Conservation (phyloP, 2,113 vertebrate genomes). For the Scatophagus argus region DNA sequence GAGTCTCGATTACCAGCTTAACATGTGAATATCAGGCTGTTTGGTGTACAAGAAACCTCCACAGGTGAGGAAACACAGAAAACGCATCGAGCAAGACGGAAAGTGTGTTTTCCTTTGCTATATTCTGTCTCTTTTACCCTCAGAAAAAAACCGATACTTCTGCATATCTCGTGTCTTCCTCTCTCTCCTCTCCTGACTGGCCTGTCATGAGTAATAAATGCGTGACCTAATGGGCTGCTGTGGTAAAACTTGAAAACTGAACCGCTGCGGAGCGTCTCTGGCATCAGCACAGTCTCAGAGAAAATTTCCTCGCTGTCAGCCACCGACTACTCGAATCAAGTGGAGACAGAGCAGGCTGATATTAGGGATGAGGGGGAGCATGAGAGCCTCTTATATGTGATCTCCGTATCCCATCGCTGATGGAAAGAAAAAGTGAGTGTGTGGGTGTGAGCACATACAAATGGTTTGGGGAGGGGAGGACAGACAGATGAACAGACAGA, state of each 20-base stretch:
- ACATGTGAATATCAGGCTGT: background rate
- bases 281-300: slow-evolving; percentile 55
- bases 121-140: slow-evolving; percentile 1
- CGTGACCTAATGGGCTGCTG: slow-evolving; percentile 59
- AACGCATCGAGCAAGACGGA: background rate
- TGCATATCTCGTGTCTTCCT: slow-evolving; percentile 20
- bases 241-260: slow-evolving; percentile 52
- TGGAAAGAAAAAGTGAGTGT: slow-evolving; percentile 46
- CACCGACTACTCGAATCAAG: slow-evolving; percentile 57
- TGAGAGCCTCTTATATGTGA: slow-evolving; percentile 67
- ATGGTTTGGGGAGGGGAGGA: slow-evolving; percentile 47
- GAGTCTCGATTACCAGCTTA: too few relatives aligned
- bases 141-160: slow-evolving; percentile 14
- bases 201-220: slow-evolving; percentile 54
- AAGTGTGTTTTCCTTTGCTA: background rate
- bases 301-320: slow-evolving; percentile 62
- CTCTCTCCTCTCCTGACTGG: slow-evolving; percentile 12
- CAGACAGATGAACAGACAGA: slow-evolving; percentile 44
- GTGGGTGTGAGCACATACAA: slow-evolving; percentile 66
- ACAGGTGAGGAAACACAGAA: background rate
- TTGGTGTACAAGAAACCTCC: slow-evolving; percentile 4
- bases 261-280: slow-evolving; percentile 45
- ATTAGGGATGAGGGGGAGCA: slow-evolving; percentile 68
- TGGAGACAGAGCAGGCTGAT: slow-evolving; percentile 55
- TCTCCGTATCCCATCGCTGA: slow-evolving; percentile 64